phyloP scores from a whole-genome alignment of 2,797 vertebrate genomes.

The Sylvilagus floridanus region DNA sequence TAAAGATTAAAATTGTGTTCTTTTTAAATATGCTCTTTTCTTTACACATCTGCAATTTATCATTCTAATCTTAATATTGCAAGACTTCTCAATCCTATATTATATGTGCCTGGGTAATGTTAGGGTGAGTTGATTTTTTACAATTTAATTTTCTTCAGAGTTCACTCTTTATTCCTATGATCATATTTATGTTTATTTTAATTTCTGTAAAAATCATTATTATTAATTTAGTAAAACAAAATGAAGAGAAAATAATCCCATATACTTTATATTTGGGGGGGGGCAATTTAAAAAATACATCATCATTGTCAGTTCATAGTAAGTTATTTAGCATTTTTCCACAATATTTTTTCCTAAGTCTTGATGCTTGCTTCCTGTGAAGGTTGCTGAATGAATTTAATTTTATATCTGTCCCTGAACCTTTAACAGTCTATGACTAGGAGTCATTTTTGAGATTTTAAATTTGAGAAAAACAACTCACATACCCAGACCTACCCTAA shows the following conservation, averaged over 20 bases:
- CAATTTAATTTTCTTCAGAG: slow-evolving; percentile 7
- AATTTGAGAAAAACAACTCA: not conserved
- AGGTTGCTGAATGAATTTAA: not conserved
- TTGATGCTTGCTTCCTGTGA: not conserved
- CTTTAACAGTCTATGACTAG: not conserved
- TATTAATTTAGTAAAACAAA: not conserved
- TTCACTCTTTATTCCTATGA: not conserved
- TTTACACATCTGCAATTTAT: slow-evolving; percentile 2
- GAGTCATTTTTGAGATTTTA: not conserved
- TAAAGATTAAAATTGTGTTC: not conserved
- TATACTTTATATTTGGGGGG: not conserved
- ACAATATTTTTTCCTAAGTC: not conserved
- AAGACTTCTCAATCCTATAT: slow-evolving; percentile 7
- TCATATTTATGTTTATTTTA: not conserved
- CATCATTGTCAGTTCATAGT: not conserved
- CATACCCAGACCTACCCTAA: not conserved
- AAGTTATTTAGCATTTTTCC: not conserved
- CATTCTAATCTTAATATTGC: not conserved
- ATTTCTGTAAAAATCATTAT: slow-evolving; percentile 17
- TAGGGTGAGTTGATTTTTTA: not conserved
- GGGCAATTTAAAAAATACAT: not conserved
- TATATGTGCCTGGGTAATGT: not conserved
- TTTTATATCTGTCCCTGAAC: not conserved
- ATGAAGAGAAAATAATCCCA: not conserved
- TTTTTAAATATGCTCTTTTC: not conserved